Conservation (phyloP, 2,113 vertebrate genomes). For the Aspiorhynchus laticeps region DNA sequence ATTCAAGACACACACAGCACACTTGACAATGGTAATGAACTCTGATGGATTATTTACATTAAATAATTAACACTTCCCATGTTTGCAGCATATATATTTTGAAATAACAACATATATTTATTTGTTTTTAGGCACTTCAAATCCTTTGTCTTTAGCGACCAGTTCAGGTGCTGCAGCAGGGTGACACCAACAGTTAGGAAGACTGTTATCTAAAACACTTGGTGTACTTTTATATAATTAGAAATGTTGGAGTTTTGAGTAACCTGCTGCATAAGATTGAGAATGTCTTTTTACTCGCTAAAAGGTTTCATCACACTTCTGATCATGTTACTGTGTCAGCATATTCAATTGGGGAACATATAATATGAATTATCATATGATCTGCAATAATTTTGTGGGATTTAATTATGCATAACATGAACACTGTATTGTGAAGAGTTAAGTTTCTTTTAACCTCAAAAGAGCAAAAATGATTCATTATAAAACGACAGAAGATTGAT, state of each 20-base stretch:
- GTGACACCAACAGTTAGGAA: not conserved
- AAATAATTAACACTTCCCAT: not conserved
- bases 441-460: conserved; percentile 13
- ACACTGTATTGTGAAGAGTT: not conserved
- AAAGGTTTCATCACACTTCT: not conserved
- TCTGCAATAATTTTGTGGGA: not conserved
- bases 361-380: conserved; percentile 1
- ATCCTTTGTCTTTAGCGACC: not conserved
- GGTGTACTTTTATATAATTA: not conserved
- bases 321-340: not conserved
- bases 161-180: not conserved
- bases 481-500: conserved; percentile 24
- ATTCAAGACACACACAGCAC: not conserved
- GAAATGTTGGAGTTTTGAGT: not conserved
- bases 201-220: not conserved
- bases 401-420: not conserved
- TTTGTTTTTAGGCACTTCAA: not conserved
- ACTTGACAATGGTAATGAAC: not conserved
- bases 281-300: not conserved
- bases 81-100: not conserved
- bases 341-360: not conserved
- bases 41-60: not conserved
- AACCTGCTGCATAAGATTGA: not conserved
- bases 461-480: conserved; percentile 14
- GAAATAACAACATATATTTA: not conserved